These are phyloP conservation scores for Corvus moneduloides DNA, from an alignment of 2,113 vertebrate species.

Conservation along the genomic window DNA sequence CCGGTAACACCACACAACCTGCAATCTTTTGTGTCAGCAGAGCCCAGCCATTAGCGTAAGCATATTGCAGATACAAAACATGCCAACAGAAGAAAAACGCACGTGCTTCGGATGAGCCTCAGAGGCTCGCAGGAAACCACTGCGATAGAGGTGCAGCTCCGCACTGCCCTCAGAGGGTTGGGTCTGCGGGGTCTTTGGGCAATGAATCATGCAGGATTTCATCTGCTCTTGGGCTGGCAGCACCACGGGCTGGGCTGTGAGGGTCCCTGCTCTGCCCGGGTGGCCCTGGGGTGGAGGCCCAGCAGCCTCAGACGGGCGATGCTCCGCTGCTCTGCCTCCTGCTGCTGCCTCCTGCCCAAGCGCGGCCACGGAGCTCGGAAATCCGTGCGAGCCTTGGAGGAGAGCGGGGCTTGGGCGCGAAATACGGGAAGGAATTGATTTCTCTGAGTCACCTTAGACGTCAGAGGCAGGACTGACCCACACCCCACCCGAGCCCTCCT, in stretches of 20 bases:
- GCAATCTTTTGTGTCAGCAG: neutral
- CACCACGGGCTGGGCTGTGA: neutral
- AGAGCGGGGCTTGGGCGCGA: rapidly evolving
- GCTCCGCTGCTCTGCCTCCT: neutral
- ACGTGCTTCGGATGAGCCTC: rapidly evolving
- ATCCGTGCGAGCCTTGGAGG: neutral
- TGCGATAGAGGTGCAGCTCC: rapidly evolving
- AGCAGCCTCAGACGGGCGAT: rapidly evolving
- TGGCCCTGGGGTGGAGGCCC: rapidly evolving
- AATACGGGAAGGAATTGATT: neutral
- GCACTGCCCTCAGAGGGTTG: neutral
- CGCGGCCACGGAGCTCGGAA: neutral
- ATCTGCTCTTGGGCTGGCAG: neutral
- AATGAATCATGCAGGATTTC: neutral
- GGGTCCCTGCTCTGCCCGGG: neutral
- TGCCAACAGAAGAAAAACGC: neutral
- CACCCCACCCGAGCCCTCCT: neutral
- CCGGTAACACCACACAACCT: neutral
- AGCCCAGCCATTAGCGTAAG: neutral
- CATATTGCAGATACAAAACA: neutral
- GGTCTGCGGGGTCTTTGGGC: neutral
- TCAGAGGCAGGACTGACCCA: neutral
- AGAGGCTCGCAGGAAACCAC: neutral
- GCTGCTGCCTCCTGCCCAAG: neutral
- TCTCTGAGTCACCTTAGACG: neutral